Conservation (phyloP, 2,113 vertebrate genomes). For the Lepidothrix coronata region DNA sequence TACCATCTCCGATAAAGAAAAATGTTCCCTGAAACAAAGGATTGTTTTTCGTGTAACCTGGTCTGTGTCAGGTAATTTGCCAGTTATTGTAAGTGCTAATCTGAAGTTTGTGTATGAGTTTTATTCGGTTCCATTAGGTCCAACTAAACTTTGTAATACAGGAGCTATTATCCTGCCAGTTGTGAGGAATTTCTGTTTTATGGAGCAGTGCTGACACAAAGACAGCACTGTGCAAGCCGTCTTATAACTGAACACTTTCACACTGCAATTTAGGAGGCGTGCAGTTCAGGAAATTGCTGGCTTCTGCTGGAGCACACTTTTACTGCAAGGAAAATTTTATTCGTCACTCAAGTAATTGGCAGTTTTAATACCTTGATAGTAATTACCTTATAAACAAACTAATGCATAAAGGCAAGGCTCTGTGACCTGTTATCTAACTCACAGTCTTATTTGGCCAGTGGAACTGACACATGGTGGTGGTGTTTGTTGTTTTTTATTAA, state of each 20-base stretch:
- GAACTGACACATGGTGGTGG: slow-evolving; percentile 31
- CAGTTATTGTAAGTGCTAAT: slow-evolving; percentile 63
- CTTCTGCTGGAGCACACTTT: slow-evolving; percentile 87
- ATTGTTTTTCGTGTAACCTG: not conserved
- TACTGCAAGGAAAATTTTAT: slow-evolving; percentile 91
- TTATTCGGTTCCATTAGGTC: slow-evolving; percentile 64
- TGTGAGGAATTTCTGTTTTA: slow-evolving; percentile 80
- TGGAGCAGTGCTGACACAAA: slow-evolving; percentile 79
- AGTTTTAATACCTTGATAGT: slow-evolving; percentile 94
- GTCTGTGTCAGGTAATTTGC: slow-evolving; percentile 60
- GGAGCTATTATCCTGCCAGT: slow-evolving; percentile 70
- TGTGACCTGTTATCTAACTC: slow-evolving; percentile 73
- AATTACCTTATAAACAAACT: slow-evolving; percentile 96
- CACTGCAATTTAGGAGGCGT: slow-evolving; percentile 93
- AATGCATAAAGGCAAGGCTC: slow-evolving; percentile 77
- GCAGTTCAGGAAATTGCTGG: slow-evolving; percentile 94
- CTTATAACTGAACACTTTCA: slow-evolving; percentile 85
- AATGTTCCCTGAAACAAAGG: not conserved
- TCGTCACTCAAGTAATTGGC: slow-evolving; percentile 92
- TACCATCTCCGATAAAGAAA: not conserved
- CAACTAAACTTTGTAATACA: slow-evolving; percentile 72
- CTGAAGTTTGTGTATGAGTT: slow-evolving; percentile 59
- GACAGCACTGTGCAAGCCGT: slow-evolving; percentile 82
- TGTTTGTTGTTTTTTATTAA: slow-evolving; percentile 30
- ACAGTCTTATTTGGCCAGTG: slow-evolving; percentile 50